Conservation (phyloP, 2,113 vertebrate genomes). For the Grus americana region DNA sequence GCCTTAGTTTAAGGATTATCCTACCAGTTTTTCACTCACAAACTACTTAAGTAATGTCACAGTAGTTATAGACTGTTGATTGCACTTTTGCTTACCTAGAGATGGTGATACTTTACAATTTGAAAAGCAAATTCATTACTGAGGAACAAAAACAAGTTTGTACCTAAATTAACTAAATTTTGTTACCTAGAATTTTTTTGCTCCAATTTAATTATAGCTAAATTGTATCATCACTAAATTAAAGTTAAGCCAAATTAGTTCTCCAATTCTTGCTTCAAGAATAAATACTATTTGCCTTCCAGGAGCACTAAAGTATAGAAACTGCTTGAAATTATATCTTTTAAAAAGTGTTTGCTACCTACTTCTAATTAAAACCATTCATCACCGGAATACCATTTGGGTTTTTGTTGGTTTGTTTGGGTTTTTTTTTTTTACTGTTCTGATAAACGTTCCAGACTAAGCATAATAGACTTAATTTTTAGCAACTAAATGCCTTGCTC, state of each 20-base stretch:
- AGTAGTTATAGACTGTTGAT: neutral
- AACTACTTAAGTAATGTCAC: neutral
- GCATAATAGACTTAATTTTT: neutral
- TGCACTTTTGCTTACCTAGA: neutral
- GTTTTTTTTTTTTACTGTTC: neutral
- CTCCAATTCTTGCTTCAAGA: slow-evolving; percentile 21
- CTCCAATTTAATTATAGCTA: slow-evolving; percentile 56
- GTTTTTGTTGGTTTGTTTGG: neutral
- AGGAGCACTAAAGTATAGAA: slow-evolving; percentile 54
- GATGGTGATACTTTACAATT: neutral
- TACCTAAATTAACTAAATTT: slow-evolving; percentile 4
- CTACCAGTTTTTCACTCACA: neutral
- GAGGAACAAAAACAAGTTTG: neutral
- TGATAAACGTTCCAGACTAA: neutral
- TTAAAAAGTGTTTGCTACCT: slow-evolving; percentile 17
- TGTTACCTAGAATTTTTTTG: slow-evolving; percentile 4
- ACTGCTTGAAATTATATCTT: slow-evolving; percentile 40
- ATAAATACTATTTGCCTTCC: slow-evolving; percentile 52
- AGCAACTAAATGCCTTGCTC: neutral
- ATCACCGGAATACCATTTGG: slow-evolving; percentile 30
- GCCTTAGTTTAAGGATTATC: neutral
- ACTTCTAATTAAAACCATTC: slow-evolving; percentile 67
- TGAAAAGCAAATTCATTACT: neutral
- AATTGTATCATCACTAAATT: slow-evolving; percentile 62
- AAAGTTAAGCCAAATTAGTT: slow-evolving; percentile 54